A percentile compares a stretch with the other conserved stretches of the same genome.
These are phyloP conservation scores for Drosophila paramelanica DNA, from an alignment of 2,888 invertebrate genomes.

Conservation along the genomic window DNA sequence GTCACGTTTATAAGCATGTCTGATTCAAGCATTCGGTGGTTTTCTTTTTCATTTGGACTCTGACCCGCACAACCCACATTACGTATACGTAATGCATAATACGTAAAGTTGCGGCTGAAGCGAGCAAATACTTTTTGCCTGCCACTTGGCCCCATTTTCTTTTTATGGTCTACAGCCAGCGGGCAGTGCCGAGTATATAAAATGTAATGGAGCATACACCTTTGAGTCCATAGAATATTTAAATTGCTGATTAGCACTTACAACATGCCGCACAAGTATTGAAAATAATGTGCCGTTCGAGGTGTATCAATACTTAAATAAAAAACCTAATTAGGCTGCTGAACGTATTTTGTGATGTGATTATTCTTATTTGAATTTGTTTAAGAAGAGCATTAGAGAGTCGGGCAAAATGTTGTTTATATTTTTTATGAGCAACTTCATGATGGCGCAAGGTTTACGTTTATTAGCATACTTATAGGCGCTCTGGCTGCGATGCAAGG, in stretches of 20 bases:
- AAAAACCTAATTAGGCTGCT: conserved; percentile 26
- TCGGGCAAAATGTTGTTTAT: conserved; percentile 20
- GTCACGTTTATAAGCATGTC: conserved; percentile 62
- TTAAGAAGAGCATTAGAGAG: conserved; percentile 25
- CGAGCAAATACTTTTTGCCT: conserved; percentile 53
- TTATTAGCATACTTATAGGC: conserved; percentile 75
- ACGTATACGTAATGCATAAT: conserved; percentile 41
- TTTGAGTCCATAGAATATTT: conserved; percentile 43
- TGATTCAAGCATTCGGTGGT: conserved; percentile 54
- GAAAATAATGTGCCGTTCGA: conserved; percentile 32
- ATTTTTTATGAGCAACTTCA: conserved; percentile 64
- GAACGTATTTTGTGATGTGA: conserved; percentile 16
- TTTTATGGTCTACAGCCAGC: conserved; percentile 48
- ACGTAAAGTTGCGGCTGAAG: conserved; percentile 43
- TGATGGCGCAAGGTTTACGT: conserved; percentile 69
- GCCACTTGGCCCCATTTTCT: conserved; percentile 61
- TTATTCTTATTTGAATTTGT: background rate
- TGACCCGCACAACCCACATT: conserved; percentile 50
- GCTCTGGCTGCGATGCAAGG: conserved; percentile 52
- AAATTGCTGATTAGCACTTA: conserved; percentile 48
- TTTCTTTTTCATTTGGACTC: conserved; percentile 56
- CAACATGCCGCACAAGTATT: conserved; percentile 26
- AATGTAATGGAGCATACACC: conserved; percentile 45
- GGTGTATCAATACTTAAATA: conserved; percentile 19
- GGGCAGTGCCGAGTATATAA: conserved; percentile 42